Evolutionary conservation across 2,888 invertebrate species (phyloP), one percentile per base, ranked within the genome.

Genomic region (Bimastos eiseni): DNA sequence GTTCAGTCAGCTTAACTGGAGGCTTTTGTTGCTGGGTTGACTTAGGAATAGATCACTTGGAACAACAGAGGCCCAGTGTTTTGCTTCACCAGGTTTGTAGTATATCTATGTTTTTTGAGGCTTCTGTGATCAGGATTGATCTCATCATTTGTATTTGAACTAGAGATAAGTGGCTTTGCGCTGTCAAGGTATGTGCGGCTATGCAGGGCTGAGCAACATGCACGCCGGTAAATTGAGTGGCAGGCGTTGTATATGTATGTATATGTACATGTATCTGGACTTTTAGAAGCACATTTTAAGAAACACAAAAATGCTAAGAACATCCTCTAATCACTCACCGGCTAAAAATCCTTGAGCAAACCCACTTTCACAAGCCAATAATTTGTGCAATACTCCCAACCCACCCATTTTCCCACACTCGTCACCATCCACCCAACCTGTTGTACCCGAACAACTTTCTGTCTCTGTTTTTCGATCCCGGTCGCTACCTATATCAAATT

Each of bases 141-240:
- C n/a, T 70, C 30, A 11, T 70, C 70, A 24, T 55, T 55, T 30
- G 55, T 55, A 30, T 55, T 44, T 55, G 24, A 8, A n/a, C 55
- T 3, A 17, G 70, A 30, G 30, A 70, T 13, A 70, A n/a, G 70
- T n/a, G 11, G 70, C 70, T 6, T 70, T 70, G 70, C n/a, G 88
- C 88, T 88, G 88, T 88, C 88, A 88, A 38, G 70, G 70, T n/a
- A n/a, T 70, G 70, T 70, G 34, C 88, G 30, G 38, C 21, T 88
- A 30, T 36, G 36, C 24, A 88, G 70, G n/a, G 30, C 44, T 70
- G 70, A 70, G 17, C 70, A 70, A 70, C 30, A 5, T 30, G 70
- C 70, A n/a, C 11, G 30, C 70, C 49, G n/a, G 70, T 70, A 70
- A n/a, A n/a, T 70, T 70, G 5, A 70, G n/a, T 70, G n/a, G 11